Evolutionary conservation across 2,888 invertebrate genomes (phyloP).

Genomic region (Leptinotarsa juncta): DNA sequence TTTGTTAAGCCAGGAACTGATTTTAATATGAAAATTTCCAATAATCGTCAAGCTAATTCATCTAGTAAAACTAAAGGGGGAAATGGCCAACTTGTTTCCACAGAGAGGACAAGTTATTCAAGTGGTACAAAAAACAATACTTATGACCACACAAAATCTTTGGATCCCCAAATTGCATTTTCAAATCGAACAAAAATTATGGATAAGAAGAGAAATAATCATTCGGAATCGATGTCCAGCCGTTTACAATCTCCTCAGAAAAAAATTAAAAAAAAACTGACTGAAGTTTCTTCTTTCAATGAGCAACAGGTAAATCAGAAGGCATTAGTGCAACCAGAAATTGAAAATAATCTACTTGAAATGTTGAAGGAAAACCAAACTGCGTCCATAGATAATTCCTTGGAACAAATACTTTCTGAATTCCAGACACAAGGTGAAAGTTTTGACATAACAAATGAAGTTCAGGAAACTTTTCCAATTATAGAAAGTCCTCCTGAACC

Average conservation of each 20-base stretch:
- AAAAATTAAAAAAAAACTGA: background rate
- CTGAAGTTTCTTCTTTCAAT: background rate
- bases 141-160: background rate
- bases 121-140: background rate
- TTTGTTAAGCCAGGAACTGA: conserved; percentile 8
- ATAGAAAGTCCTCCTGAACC: conserved; percentile 9
- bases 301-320: background rate
- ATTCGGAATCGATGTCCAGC: background rate
- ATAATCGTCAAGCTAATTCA: background rate
- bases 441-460: background rate
- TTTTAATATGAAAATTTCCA: background rate
- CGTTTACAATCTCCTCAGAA: background rate
- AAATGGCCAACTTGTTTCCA: background rate
- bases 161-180: background rate
- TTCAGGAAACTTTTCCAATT: conserved; percentile 2
- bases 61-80: background rate
- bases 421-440: background rate
- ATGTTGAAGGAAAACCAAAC: conserved; percentile 8
- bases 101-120: background rate
- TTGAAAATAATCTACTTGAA: background rate
- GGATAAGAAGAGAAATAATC: background rate
- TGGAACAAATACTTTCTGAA: conserved; percentile 8
- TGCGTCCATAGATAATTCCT: background rate
- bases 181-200: background rate
- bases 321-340: background rate